Conservation (phyloP, 2,888 invertebrate species). For the Tanaodytes sp. region DNA sequence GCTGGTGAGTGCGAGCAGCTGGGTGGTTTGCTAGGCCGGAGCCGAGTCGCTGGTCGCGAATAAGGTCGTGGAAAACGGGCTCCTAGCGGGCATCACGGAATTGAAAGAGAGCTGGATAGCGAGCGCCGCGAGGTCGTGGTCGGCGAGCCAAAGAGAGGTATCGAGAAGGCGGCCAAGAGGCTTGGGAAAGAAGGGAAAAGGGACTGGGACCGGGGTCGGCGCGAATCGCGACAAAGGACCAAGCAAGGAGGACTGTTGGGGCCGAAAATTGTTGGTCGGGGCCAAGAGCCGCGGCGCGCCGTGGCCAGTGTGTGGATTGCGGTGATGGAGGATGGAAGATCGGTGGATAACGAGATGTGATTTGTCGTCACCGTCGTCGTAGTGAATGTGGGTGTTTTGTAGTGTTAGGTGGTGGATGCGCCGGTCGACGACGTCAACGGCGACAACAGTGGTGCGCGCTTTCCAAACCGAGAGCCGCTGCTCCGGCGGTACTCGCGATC, state of each 20-base stretch:
- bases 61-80: conserved; percentile 7
- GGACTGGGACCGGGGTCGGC: background rate
- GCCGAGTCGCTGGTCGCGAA: background rate
- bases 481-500: conserved; percentile 59
- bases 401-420: conserved; percentile 61
- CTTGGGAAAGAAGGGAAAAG: background rate
- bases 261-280: background rate
- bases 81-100: conserved; percentile 5
- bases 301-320: conserved; percentile 31
- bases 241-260: too few relatives aligned
- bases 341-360: conserved; percentile 50
- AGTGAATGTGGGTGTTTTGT: conserved; percentile 65
- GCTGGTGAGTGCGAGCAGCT: background rate
- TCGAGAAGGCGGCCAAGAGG: too few relatives aligned
- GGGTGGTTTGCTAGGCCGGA: background rate
- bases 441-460: conserved; percentile 56
- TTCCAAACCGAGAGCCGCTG: conserved; percentile 57
- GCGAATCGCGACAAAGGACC: background rate
- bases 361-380: conserved; percentile 47
- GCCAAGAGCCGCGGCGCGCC: background rate
- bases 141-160: background rate
- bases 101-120: conserved; percentile 6
- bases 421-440: conserved; percentile 45
- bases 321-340: conserved; percentile 47
- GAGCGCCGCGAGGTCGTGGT: background rate